Conservation (phyloP, 2,113 vertebrate genomes). For the Rousettus leschenaultii region DNA sequence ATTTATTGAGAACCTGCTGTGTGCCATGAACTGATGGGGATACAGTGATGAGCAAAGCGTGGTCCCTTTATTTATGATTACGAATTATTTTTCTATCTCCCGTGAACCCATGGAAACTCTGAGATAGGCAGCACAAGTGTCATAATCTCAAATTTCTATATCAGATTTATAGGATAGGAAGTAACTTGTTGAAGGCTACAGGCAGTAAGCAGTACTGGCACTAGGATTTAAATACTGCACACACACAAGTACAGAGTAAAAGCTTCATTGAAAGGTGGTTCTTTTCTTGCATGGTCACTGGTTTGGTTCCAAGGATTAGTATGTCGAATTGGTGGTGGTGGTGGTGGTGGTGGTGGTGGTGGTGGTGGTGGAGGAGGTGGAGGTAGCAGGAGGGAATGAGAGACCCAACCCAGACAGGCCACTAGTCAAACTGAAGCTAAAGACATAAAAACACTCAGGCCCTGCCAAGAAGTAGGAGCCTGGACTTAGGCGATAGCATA, state of each 20-base stretch:
- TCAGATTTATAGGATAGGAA: not conserved
- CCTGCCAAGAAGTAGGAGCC: constrained; percentile 29
- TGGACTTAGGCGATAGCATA: not conserved
- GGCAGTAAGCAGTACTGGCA: not conserved
- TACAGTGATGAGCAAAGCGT: not conserved
- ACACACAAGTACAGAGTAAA: not conserved
- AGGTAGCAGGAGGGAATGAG: not conserved
- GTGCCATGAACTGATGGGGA: not conserved
- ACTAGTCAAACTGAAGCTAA: not conserved
- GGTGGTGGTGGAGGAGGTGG: not conserved
- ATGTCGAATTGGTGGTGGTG: not conserved
- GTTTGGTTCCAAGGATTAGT: not conserved
- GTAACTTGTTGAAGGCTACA: not conserved
- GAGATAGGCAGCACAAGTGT: not conserved
- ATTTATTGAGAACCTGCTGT: not conserved
- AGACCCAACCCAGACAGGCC: not conserved
- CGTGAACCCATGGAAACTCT: not conserved
- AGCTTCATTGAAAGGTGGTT: not conserved
- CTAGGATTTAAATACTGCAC: not conserved
- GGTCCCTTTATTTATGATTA: not conserved
- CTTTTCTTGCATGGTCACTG: not conserved
- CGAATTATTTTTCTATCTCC: not conserved
- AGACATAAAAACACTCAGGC: constrained; percentile 17
- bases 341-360: not conserved
- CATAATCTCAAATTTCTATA: not conserved